Percentiles rank a stretch among this genome's conserved stretches.
phyloP scores from a whole-genome alignment of 2,888 invertebrate species.

The Elegia similella region DNA sequence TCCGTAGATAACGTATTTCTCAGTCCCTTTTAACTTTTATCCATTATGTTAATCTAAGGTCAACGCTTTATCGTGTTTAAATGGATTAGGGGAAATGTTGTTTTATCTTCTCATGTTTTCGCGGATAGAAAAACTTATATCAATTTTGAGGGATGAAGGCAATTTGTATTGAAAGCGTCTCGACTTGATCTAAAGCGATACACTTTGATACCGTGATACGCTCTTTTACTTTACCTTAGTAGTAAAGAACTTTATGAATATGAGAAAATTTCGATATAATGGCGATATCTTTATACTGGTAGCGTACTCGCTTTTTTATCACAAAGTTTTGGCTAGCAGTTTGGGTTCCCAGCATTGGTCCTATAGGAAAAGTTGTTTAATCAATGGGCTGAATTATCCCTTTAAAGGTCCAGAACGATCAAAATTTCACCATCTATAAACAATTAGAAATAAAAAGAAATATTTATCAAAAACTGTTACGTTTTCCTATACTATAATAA shows the following conservation, averaged over 20 bases:
- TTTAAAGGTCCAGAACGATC: no score
- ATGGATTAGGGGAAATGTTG: constrained; percentile 57
- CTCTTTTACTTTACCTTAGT: background rate
- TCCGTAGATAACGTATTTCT: constrained; percentile 59
- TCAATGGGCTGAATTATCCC: no score
- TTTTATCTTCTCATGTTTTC: constrained; percentile 41
- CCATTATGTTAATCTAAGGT: constrained; percentile 69
- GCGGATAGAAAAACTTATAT: constrained; percentile 18
- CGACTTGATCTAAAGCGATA: background rate
- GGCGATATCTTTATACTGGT: no score
- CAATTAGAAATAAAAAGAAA: no score
- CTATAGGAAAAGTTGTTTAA: no score
- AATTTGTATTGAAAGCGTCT: background rate
- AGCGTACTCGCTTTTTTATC: no score
- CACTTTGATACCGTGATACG: background rate
- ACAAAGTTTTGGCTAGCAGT: no score
- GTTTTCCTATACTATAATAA: background rate
- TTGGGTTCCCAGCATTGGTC: no score
- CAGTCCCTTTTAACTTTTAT: constrained; percentile 63
- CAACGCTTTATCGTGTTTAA: constrained; percentile 60
- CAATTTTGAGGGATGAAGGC: background rate
- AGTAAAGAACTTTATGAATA: background rate
- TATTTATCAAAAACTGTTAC: background rate
- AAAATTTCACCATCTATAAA: no score
- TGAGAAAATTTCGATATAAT: no score